A percentile compares a stretch with the other conserved stretches of the same genome.
These are phyloP conservation scores for Diplodus sargus DNA, from an alignment of 2,797 vertebrate genomes.

Conservation along the genomic window DNA sequence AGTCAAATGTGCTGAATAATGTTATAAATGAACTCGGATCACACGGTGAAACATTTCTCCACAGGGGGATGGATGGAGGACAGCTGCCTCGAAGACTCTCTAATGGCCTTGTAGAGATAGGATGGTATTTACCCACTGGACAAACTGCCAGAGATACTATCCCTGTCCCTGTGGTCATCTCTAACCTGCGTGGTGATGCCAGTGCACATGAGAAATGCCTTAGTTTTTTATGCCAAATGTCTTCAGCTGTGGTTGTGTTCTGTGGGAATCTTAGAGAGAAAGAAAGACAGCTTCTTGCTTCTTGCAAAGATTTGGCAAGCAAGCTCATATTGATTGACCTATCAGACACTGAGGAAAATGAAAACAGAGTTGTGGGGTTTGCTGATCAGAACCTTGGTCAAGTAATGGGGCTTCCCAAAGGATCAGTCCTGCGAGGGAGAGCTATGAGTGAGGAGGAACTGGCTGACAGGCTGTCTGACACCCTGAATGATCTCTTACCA, in stretches of 20 bases:
- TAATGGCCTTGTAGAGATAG: slow-evolving; percentile 86
- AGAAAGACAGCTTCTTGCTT: slow-evolving; percentile 75
- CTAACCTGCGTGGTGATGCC: slow-evolving; percentile 87
- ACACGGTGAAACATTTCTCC: slow-evolving; percentile 82
- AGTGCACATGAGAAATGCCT: slow-evolving; percentile 79
- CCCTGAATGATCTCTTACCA: slow-evolving; percentile 68
- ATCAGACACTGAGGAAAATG: slow-evolving; percentile 48
- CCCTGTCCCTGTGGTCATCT: slow-evolving; percentile 81
- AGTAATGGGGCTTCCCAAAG: slow-evolving; percentile 61
- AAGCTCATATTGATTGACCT: slow-evolving; percentile 79
- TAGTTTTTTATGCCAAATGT: slow-evolving; percentile 82
- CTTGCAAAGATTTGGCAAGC: slow-evolving; percentile 65
- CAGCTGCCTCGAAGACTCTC: slow-evolving; percentile 72
- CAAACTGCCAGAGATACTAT: slow-evolving; percentile 74
- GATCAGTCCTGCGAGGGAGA: slow-evolving; percentile 64
- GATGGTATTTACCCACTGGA: slow-evolving; percentile 86
- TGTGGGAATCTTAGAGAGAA: slow-evolving; percentile 81
- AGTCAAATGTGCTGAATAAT: slow-evolving; percentile 86
- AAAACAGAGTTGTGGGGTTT: slow-evolving; percentile 62
- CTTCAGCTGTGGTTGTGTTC: slow-evolving; percentile 86
- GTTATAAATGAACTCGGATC: slow-evolving; percentile 73
- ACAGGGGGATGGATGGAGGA: slow-evolving; percentile 83
- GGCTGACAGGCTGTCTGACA: slow-evolving; percentile 61
- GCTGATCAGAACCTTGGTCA: slow-evolving; percentile 55
- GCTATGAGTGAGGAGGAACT: slow-evolving; percentile 68